These are phyloP conservation scores for Periophthalmodon schlosseri DNA, from an alignment of 2,113 vertebrate genomes.

Conservation along the genomic window DNA sequence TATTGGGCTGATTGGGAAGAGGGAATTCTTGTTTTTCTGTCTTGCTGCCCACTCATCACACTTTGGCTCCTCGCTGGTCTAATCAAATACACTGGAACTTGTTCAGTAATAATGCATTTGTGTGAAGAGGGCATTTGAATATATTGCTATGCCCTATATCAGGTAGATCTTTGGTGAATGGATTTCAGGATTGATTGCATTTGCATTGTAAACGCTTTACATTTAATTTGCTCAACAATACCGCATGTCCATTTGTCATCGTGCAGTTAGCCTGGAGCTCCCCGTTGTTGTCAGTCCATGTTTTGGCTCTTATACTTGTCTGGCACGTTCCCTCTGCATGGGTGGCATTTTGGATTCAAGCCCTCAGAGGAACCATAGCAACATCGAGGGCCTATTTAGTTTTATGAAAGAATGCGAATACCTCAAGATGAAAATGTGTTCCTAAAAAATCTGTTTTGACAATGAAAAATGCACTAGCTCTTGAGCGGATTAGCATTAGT, in stretches of 20 bases:
- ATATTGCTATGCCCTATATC: neutral
- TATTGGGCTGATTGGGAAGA: neutral
- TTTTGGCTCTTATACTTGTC: neutral
- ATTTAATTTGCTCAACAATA: neutral
- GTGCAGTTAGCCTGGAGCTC: neutral
- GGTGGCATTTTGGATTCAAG: conserved; percentile 10
- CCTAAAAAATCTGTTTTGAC: neutral
- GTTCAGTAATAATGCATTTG: neutral
- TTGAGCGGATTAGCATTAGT: conserved; percentile 50
- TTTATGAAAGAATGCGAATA: neutral
- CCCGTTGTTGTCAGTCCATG: neutral
- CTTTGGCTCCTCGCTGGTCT: neutral
- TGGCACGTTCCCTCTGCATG: conserved; percentile 9
- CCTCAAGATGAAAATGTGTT: neutral
- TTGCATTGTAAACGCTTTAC: neutral
- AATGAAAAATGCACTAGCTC: conserved; percentile 26
- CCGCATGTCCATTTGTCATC: neutral
- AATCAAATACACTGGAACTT: neutral
- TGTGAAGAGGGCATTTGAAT: neutral
- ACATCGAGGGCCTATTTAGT: conserved; percentile 10
- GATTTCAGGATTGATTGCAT: neutral
- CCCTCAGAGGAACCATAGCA: conserved; percentile 26
- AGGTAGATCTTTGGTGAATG: neutral
- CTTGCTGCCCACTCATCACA: neutral
- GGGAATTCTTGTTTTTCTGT: neutral